Conservation (phyloP, 2,797 vertebrate species). For the Manis crassicaudata region DNA sequence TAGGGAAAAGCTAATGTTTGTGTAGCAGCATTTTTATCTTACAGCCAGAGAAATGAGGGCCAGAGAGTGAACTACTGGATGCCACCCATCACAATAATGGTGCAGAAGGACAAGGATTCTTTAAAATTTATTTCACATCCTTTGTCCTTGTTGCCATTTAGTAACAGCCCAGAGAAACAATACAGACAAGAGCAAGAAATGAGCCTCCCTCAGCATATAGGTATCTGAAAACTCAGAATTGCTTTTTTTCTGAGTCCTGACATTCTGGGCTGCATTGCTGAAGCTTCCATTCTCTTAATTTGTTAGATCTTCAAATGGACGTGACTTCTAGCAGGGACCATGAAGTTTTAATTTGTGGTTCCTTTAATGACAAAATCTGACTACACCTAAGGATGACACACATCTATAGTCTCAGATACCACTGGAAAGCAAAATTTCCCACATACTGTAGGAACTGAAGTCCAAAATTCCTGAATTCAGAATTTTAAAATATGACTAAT, state of each 20-base stretch:
- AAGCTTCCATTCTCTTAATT: not conserved
- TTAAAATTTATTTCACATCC: not conserved
- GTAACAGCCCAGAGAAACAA: not conserved
- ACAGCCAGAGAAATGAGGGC: not conserved
- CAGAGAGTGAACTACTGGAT: not conserved
- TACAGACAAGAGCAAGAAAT: not conserved
- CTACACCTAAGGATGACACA: not conserved
- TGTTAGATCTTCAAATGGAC: not conserved
- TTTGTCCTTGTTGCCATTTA: not conserved
- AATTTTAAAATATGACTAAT: constrained; percentile 6
- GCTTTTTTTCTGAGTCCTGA: not conserved
- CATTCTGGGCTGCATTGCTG: not conserved
- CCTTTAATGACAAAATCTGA: not conserved
- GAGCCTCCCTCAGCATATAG: not conserved
- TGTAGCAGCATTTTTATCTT: not conserved
- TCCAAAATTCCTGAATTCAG: not conserved
- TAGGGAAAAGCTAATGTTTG: not conserved
- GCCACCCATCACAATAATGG: not conserved
- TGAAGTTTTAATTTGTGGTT: not conserved
- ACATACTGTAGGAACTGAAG: not conserved
- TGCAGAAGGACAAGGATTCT: not conserved
- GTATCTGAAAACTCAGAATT: not conserved
- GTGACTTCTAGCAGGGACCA: not conserved
- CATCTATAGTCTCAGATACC: not conserved
- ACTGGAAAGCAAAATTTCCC: not conserved